Percentiles rank a stretch among this genome's conserved stretches.
These are phyloP conservation scores for Amblyjoppa fuscipennis DNA, from an alignment of 2,888 invertebrate genomes.

Conservation along the genomic window DNA sequence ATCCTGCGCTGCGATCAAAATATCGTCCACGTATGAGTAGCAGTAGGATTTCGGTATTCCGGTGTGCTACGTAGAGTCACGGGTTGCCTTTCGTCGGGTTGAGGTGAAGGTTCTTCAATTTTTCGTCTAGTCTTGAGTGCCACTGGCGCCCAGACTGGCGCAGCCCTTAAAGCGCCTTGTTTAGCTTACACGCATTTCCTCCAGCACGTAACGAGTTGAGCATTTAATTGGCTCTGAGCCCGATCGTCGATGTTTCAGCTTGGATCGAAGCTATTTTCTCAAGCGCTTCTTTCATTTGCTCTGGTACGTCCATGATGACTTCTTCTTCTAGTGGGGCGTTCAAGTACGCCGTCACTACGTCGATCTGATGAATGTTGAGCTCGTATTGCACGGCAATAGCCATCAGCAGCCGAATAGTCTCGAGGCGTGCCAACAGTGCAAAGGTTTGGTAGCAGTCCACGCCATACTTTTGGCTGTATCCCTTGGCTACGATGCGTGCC, in stretches of 20 bases:
- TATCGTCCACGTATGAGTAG: constrained; percentile 32
- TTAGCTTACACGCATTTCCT: not conserved
- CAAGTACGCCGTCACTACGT: constrained; percentile 14
- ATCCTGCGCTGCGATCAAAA: constrained; percentile 52
- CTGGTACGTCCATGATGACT: too few relatives aligned
- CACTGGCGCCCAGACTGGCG: constrained; percentile 29
- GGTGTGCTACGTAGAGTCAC: constrained; percentile 5
- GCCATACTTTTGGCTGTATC: constrained; percentile 47
- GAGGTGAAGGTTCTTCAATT: too few relatives aligned
- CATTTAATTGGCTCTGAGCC: not conserved
- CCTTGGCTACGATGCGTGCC: constrained; percentile 48
- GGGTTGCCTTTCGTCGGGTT: constrained; percentile 1
- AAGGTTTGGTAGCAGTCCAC: constrained; percentile 51
- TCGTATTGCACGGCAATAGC: constrained; percentile 32
- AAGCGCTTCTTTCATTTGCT: too few relatives aligned
- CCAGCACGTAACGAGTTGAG: not conserved
- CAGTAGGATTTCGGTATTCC: not conserved
- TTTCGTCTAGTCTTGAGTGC: not conserved
- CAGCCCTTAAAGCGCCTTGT: constrained; percentile 1
- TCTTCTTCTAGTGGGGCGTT: too few relatives aligned
- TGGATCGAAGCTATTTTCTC: too few relatives aligned
- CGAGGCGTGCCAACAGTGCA: constrained; percentile 39
- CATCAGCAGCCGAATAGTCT: constrained; percentile 33
- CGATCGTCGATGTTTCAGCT: too few relatives aligned
- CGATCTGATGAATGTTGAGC: constrained; percentile 39